Evolutionary conservation across 1,140 invertebrate species (phyloP).

Genomic region (Tribolium madens): DNA sequence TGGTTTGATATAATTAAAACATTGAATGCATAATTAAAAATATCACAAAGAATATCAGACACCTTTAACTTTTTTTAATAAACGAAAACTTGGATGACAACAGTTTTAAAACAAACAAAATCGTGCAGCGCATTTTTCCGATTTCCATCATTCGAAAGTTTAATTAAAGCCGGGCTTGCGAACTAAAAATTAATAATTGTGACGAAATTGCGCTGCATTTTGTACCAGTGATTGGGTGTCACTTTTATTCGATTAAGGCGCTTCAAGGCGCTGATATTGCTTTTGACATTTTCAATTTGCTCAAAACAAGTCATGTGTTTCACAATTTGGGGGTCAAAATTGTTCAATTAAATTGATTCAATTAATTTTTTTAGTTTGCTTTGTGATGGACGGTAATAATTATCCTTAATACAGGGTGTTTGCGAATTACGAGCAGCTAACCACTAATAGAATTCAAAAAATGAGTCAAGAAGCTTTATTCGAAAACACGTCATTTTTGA

Average conservation of each 20-base stretch:
- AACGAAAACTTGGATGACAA: neutral
- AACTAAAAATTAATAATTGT: neutral
- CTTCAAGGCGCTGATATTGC: neutral
- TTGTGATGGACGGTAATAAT: neutral
- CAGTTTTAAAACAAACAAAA: neutral
- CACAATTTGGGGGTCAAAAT: too few relatives aligned
- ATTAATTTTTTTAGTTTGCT: neutral
- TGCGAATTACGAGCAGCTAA: too few relatives aligned
- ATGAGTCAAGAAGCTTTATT: too few relatives aligned
- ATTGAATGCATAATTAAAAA: constrained; percentile 51
- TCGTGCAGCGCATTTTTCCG: neutral
- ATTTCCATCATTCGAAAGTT: neutral
- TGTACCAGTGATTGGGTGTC: neutral
- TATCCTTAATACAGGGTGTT: neutral
- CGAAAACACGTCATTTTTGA: too few relatives aligned
- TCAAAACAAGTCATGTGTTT: neutral
- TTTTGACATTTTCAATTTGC: neutral
- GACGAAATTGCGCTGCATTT: neutral
- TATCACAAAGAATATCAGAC: constrained; percentile 22
- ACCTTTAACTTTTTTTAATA: neutral
- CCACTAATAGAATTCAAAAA: neutral
- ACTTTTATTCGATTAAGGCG: neutral
- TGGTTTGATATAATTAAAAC: constrained; percentile 51
- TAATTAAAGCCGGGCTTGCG: neutral
- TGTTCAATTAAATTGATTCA: too few relatives aligned